Evolutionary conservation across 2,797 vertebrate genomes (phyloP).

Genomic region (Sphenopsis melanotis): DNA sequence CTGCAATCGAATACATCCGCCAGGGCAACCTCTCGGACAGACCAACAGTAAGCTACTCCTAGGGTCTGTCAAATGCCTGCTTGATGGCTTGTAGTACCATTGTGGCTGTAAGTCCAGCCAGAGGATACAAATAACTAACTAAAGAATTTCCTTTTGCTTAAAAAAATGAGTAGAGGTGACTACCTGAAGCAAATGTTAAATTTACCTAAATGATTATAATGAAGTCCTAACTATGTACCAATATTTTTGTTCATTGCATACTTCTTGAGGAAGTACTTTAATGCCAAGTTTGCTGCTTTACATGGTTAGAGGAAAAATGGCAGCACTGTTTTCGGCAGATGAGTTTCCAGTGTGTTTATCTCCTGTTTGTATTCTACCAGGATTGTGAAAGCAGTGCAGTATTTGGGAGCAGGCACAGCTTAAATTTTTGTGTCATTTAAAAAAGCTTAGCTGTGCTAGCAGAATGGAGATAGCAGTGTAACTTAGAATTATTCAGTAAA

Average conservation of each 20-base stretch:
- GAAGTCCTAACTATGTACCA: neutral
- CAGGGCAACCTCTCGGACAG: slow-evolving; percentile 85
- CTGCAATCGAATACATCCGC: slow-evolving; percentile 89
- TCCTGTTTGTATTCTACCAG: neutral
- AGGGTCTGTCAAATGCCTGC: neutral
- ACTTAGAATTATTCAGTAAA: neutral
- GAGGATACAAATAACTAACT: neutral
- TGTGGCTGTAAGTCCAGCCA: neutral
- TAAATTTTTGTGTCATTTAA: neutral
- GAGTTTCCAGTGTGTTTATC: neutral
- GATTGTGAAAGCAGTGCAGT: neutral
- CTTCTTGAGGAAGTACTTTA: neutral
- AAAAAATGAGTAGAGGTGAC: neutral
- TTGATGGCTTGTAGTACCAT: neutral
- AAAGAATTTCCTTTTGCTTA: neutral
- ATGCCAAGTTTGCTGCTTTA: neutral
- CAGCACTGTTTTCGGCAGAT: neutral
- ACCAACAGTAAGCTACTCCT: slow-evolving; percentile 68
- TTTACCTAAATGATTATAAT: neutral
- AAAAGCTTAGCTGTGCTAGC: neutral
- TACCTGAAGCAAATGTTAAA: neutral
- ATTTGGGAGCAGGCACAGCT: neutral
- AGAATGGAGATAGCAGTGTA: neutral
- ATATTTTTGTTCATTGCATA: neutral
- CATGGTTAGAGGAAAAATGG: neutral